Evolutionary conservation across 2,797 vertebrate genomes (phyloP), one percentile per base, ranked within the genome.

Genomic region (Chromobotia macracanthus): DNA sequence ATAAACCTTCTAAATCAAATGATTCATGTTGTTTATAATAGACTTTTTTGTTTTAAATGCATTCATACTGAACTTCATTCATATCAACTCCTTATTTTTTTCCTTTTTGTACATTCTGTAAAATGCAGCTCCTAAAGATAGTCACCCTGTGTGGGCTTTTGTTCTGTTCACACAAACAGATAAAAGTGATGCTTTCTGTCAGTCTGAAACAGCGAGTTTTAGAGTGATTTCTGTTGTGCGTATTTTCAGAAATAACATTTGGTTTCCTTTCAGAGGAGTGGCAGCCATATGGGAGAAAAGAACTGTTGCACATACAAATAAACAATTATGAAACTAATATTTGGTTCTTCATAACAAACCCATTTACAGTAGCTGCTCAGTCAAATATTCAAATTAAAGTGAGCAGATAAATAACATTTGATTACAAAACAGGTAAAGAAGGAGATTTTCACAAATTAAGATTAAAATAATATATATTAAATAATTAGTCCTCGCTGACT

Each of bases 231-330:
- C 10, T 11, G 15, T 25, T 58, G 41, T 46, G 38, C 6, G n/a
- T 5, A 48, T 28, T 48, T 48, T 18, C 1, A 13, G 8, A 58
- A 63, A 35, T 4, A 63, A 51, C 72, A 64, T 64, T 75, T 75
- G 72, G 73, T 65, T 75, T 9, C 13, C 9, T 74, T 74, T 74
- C 72, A 70, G 11, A 55, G 28, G 50, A 72, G 51, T 41, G 35
- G 28, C 31, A 75, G 73, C 73, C 73, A 75, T 66, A 66, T 75
- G 73, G 73, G 48, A 2, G 38, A 63, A 61, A 75, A 66, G 53
- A 55, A 66, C 73, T 28, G 50, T 66, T 66, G 63, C 46, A 23
- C 60, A 53, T 38, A 28, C 3, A 66, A 66, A 75, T 75, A 66
- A 66, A 56, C 50, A 75, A 75, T 44, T 75, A 55, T 55, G 35